Base-by-base conservation (phyloP, 2,888 invertebrate species). In the Zhengitettix transpicula region DNA sequence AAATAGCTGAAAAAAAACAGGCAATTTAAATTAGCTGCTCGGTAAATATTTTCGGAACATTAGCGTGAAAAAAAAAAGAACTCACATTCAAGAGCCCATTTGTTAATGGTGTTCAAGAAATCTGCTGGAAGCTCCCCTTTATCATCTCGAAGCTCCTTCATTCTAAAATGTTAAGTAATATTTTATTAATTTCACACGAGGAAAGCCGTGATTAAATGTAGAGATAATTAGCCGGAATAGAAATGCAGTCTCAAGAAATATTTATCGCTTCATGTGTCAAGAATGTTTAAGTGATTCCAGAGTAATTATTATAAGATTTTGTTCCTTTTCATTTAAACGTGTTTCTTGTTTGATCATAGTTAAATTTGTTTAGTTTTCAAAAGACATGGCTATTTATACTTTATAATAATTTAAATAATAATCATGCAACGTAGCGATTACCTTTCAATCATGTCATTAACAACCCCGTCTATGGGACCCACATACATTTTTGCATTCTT, bases 1-100 rank as follows among this genome's bases (percentile, higher is more conserved):
- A 92, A 52, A 94, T 89, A 70, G 91, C 89, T 89, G 70, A 3
- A 28, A 28, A 28, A n/a, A n/a, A n/a, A n/a, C n/a, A 7, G 2
- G 28, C 28, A 28, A 28, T 28, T 2, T 28, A 28, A 2, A 28
- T 28, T 28, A 28, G 28, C 7, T 28, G 2, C 28, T 28, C 28
- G 28, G 28, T 2, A 28, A 28, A 28, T 28, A 28, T 5, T 28
- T 28, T 28, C 28, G 28, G 28, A 28, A 28, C 7, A 28, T 28
- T 7, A 28, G 3, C 28, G 28, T 28, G 7, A 5, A 28, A 28
- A 28, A 5, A 28, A 28, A 28, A 5, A 2, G 9, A 10, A 61
- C 71, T 69, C 68, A 70, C 77, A 81, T 71, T 85, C 85, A 58
- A 85, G 69, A 1, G 81, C 77, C 81, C 82, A 85, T 68, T 79